Base-by-base conservation (phyloP, 2,797 vertebrate genomes). In the Parambassis ranga region DNA sequence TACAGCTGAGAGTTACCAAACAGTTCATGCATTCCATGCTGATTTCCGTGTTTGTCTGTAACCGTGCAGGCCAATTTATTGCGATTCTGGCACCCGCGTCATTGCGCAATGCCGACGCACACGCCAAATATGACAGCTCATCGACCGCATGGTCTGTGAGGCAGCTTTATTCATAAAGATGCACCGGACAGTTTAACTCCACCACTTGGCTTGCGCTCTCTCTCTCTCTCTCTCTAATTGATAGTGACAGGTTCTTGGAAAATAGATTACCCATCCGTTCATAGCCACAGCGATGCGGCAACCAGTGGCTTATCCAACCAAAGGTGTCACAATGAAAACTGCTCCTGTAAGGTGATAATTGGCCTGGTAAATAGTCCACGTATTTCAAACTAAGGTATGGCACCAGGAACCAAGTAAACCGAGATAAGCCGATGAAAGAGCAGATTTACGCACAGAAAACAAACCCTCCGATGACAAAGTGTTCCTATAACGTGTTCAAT, bases 251-350 rank as follows among this genome's bases (percentile, higher is more conserved):
- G 41, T 69, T 73, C 76, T 73, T 65, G 69, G 76, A 85, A 91
- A 86, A 79, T 15, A 85, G 91, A 91, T 92, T 91, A 91, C 10
- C 10, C 43, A 58, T 42, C 57, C 22, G 47, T 46, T 78, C 60
- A 57, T 0, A 49, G 62, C 42, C 61, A 36, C 36, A 32, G 26
- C 16, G 27, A 22, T 15, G 38, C 35, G 46, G 30, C 39, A 41
- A 23, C 38, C 38, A 2, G 44, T 24, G 65, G 41, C 62, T 70
- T 62, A 68, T 32, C 51, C 10, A 38, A 37, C 26, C 26, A 18
- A 15, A 10, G 13, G 16, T 62, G 41, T 1, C 10, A 10, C 14
- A 67, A 55, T 48, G 32, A 10, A 49, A 6, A 16, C 3, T 2
- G 37, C 38, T 33, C 8, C 3, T 2, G n/a, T n/a, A 1, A 13